These are phyloP conservation scores for Cynaeus angustus DNA, from an alignment of 2,888 invertebrate genomes.

Conservation along the genomic window DNA sequence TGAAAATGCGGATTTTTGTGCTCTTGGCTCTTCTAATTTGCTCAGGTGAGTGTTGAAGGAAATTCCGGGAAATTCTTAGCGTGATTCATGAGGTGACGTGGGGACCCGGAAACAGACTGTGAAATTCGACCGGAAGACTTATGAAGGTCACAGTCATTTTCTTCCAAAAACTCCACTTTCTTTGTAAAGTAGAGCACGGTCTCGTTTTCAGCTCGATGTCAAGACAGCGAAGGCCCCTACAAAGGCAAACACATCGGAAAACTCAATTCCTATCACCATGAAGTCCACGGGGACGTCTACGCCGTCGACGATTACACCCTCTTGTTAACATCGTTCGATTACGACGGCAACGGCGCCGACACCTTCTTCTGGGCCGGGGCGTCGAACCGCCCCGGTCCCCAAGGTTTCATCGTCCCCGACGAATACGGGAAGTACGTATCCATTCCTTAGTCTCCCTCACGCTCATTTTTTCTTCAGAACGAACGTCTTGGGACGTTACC, in stretches of 20 bases:
- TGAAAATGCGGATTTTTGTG: slow-evolving; percentile 10
- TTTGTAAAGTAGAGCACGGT: neutral
- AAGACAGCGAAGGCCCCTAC: slow-evolving; percentile 81
- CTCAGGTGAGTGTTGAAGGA: neutral
- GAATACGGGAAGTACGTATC: slow-evolving; percentile 83
- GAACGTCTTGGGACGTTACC: slow-evolving; percentile 88
- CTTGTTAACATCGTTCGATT: slow-evolving; percentile 86
- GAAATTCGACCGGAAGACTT: no score
- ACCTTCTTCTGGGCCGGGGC: slow-evolving; percentile 97
- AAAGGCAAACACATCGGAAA: slow-evolving; percentile 88
- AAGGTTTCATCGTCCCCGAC: slow-evolving; percentile 93
- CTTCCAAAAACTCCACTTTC: no score
- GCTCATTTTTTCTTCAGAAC: slow-evolving; percentile 76
- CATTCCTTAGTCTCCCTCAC: neutral
- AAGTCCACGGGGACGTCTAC: slow-evolving; percentile 91
- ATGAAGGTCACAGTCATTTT: no score
- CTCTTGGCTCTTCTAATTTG: neutral
- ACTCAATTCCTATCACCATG: slow-evolving; percentile 93
- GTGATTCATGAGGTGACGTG: no score
- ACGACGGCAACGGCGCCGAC: slow-evolving; percentile 93
- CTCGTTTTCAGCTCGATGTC: slow-evolving; percentile 52
- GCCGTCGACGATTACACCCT: slow-evolving; percentile 91
- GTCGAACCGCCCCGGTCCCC: slow-evolving; percentile 88
- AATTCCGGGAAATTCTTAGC: no score
- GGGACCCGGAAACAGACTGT: no score